Evolutionary conservation across 2,888 invertebrate species (phyloP).

Genomic region (Callimorpha dominula): DNA sequence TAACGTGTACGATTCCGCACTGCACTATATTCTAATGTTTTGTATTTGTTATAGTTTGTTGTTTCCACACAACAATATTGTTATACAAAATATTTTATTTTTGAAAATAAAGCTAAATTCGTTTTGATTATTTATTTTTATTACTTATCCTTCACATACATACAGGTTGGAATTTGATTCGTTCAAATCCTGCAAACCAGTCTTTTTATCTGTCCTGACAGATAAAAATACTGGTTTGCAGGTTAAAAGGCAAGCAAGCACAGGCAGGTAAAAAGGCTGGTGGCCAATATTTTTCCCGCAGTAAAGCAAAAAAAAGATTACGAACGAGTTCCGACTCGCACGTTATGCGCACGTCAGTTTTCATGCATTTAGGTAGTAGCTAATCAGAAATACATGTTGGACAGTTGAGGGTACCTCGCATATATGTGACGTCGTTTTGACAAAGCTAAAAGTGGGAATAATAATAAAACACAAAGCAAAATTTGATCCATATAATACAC

Average conservation of each 20-base stretch:
- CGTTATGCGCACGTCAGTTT: too few relatives aligned
- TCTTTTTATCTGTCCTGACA: too few relatives aligned
- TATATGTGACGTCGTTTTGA: not conserved
- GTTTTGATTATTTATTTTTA: constrained; percentile 46
- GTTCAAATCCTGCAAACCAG: too few relatives aligned
- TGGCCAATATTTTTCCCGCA: too few relatives aligned
- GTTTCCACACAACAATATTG: constrained; percentile 60
- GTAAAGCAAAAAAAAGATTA: too few relatives aligned
- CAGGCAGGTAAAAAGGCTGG: too few relatives aligned
- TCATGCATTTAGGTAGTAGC: too few relatives aligned
- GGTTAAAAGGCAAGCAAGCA: too few relatives aligned
- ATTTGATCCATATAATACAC: constrained; percentile 81
- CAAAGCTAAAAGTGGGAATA: not conserved
- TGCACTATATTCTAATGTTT: constrained; percentile 45
- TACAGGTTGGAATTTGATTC: not conserved
- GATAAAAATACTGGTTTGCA: too few relatives aligned
- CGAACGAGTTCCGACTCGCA: too few relatives aligned
- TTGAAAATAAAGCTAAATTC: constrained; percentile 75
- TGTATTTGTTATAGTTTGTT: constrained; percentile 41
- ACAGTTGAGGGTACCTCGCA: too few relatives aligned
- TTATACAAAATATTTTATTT: constrained; percentile 74
- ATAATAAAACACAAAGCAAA: constrained; percentile 63
- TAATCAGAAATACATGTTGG: too few relatives aligned
- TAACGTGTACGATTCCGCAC: constrained; percentile 35
- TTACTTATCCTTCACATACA: not conserved